A percentile compares a stretch with the other conserved stretches of the same genome.
Evolutionary conservation across 2,113 vertebrate species (phyloP).

Genomic region (Zosterops japonicus): DNA sequence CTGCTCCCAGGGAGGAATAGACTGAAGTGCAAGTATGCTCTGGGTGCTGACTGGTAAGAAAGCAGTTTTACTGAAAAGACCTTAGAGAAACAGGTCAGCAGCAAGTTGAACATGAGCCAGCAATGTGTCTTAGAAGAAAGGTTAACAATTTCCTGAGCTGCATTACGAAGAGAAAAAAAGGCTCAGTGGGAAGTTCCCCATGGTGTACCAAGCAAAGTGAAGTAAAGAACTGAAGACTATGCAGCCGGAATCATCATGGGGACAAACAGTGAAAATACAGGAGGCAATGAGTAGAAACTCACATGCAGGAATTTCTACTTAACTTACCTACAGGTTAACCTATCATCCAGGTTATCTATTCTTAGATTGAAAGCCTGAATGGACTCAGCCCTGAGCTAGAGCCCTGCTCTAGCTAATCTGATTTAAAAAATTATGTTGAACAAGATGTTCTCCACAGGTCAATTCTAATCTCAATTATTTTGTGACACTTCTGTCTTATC

Average conservation of each 20-base stretch:
- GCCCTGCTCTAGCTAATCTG: background rate
- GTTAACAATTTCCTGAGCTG: background rate
- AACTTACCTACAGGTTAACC: background rate
- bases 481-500: background rate
- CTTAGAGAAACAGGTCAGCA: too few relatives aligned
- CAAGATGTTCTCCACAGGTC: background rate
- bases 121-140: background rate
- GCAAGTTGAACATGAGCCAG: background rate
- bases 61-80: background rate
- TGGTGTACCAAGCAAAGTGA: background rate
- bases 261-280: background rate
- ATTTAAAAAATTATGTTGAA: background rate
- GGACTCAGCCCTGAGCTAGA: background rate
- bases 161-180: background rate
- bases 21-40: background rate
- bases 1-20: background rate
- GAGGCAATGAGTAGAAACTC: background rate
- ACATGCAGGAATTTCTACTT: background rate
- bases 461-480: background rate
- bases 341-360: background rate
- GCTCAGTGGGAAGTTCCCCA: background rate
- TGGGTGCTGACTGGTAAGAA: background rate
- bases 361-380: background rate
- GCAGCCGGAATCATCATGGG: background rate
- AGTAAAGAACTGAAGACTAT: background rate